Conservation (phyloP, 1,140 invertebrate species). For the Oedothorax gibbosus region DNA sequence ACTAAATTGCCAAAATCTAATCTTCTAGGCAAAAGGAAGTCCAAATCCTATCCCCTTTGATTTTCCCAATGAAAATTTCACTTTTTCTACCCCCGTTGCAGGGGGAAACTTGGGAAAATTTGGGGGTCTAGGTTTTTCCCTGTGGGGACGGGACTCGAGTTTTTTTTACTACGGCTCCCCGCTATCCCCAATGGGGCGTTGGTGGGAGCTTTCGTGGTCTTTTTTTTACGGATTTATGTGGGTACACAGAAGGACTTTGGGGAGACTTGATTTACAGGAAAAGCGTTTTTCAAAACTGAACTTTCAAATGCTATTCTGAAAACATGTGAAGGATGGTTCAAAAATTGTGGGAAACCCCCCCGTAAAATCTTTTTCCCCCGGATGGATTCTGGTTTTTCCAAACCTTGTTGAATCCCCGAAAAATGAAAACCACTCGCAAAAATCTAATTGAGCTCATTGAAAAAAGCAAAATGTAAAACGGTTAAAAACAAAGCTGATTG, state of each 20-base stretch:
- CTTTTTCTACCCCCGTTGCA: too few relatives aligned
- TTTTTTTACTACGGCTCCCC: not conserved
- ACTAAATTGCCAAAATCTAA: not conserved
- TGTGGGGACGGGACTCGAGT: not conserved
- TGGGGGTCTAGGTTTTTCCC: not conserved
- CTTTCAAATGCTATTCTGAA: not conserved
- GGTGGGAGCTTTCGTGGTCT: not conserved
- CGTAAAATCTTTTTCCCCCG: not conserved
- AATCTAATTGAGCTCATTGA: not conserved
- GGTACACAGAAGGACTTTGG: not conserved
- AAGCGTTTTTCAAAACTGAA: not conserved
- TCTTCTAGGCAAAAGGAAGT: fast-evolving
- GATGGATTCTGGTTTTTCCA: not conserved
- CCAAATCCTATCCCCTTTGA: too few relatives aligned
- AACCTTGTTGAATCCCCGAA: not conserved
- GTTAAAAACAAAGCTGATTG: not conserved
- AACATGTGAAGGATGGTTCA: not conserved
- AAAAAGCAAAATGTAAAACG: too few relatives aligned
- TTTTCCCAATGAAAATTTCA: not conserved
- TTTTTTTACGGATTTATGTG: not conserved
- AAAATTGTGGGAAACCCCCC: too few relatives aligned
- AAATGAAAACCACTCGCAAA: not conserved
- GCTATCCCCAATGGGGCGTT: not conserved
- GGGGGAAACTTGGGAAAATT: not conserved
- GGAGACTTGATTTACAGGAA: not conserved